phyloP scores from a whole-genome alignment of 1,140 invertebrate species.

The Pantala flavescens region DNA sequence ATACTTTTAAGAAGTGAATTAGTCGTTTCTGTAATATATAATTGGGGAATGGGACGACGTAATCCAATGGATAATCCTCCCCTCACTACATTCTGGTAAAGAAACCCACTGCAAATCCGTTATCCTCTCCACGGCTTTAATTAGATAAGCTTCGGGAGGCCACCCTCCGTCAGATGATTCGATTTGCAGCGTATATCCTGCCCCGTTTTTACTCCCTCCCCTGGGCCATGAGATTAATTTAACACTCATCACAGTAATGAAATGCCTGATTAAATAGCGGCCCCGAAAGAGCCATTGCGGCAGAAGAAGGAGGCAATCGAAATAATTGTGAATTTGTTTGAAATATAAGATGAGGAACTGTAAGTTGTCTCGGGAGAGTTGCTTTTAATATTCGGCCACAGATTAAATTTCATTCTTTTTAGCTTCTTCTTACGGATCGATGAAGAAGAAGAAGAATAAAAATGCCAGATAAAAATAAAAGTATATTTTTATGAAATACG shows the following conservation, averaged over 20 bases:
- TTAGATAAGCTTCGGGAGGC: neutral
- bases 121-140: neutral
- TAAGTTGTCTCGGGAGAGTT: too few species aligned
- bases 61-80: neutral
- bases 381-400: too few species aligned
- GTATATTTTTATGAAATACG: too few species aligned
- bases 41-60: too few species aligned
- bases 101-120: neutral
- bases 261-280: conserved; percentile 17
- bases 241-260: conserved; percentile 19
- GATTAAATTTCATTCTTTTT: too few species aligned
- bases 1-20: too few species aligned
- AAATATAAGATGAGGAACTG: too few species aligned
- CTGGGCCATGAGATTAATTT: conserved; percentile 17
- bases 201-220: neutral
- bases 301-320: neutral
- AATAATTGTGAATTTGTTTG: too few species aligned
- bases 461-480: too few species aligned
- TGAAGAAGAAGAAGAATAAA: too few species aligned
- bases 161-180: neutral
- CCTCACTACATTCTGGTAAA: neutral
- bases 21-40: too few species aligned
- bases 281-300: neutral
- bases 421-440: too few species aligned
- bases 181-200: conserved; percentile 7